phyloP scores from a whole-genome alignment of 2,113 vertebrate genomes.

The Athene cunicularia region DNA sequence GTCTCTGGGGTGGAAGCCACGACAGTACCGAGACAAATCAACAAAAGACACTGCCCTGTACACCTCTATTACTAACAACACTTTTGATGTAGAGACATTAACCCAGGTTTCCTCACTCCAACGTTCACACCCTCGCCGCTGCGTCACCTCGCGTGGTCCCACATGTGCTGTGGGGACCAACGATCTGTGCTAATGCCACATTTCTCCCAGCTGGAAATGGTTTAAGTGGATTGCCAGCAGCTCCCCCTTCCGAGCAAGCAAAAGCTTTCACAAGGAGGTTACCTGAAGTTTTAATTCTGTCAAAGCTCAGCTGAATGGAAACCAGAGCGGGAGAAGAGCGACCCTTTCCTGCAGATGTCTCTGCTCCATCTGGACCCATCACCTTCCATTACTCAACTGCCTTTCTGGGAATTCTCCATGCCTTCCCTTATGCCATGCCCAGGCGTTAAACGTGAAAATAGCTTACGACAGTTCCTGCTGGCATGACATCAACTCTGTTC shows the following conservation, averaged over 20 bases:
- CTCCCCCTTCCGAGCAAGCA: not conserved
- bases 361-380: constrained; percentile 15
- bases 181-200: accelerated
- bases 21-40: not conserved
- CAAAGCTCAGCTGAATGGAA: not conserved
- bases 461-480: constrained; percentile 12
- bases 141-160: not conserved
- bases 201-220: not conserved
- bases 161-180: accelerated
- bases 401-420: not conserved
- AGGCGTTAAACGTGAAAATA: not conserved
- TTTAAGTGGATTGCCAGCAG: not conserved
- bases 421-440: not conserved
- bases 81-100: not conserved
- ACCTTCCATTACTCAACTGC: not conserved
- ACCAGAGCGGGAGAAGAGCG: not conserved
- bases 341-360: not conserved
- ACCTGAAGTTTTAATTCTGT: not conserved
- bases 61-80: not conserved
- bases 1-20: not conserved
- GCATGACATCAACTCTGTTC: not conserved
- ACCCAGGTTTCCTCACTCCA: not conserved
- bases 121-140: not conserved
- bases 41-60: not conserved
- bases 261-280: not conserved